Conservation (phyloP, 2,888 invertebrate species). For the Teleogryllus oceanicus region DNA sequence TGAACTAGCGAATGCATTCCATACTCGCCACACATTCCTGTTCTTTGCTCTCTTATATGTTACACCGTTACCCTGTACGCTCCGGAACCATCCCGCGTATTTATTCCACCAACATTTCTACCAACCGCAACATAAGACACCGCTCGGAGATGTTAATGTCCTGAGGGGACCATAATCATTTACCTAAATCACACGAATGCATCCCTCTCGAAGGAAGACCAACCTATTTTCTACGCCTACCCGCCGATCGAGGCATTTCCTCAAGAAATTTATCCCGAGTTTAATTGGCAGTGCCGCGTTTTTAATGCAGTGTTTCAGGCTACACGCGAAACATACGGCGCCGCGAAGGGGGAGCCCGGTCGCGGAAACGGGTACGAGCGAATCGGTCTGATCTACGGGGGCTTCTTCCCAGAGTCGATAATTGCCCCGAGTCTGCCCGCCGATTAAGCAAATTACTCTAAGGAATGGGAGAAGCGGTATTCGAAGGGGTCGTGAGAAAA, state of each 20-base stretch:
- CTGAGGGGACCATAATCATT: not conserved
- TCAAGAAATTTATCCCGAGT: not conserved
- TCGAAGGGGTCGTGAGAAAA: not conserved
- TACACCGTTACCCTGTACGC: not conserved
- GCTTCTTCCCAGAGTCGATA: not conserved
- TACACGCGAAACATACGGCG: not conserved
- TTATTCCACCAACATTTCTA: not conserved
- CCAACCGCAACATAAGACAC: conserved; percentile 2
- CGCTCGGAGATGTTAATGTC: not conserved
- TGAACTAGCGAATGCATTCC: too few species aligned
- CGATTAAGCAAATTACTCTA: conserved; percentile 7
- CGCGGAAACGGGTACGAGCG: not conserved
- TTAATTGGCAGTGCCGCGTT: not conserved
- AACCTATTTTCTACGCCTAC: conserved; percentile 18
- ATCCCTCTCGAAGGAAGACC: not conserved
- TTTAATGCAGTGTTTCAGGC: not conserved
- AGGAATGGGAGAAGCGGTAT: not conserved
- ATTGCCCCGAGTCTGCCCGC: not conserved
- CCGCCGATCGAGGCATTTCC: not conserved
- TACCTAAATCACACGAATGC: not conserved
- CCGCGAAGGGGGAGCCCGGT: not conserved
- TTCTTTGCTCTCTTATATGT: too few species aligned
- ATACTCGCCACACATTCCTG: too few species aligned
- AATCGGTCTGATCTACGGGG: not conserved
- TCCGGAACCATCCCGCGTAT: not conserved